Percentiles rank a stretch among this genome's conserved stretches.
These are phyloP conservation scores for Parelbella ahira DNA, from an alignment of 2,888 invertebrate species.

Conservation along the genomic window DNA sequence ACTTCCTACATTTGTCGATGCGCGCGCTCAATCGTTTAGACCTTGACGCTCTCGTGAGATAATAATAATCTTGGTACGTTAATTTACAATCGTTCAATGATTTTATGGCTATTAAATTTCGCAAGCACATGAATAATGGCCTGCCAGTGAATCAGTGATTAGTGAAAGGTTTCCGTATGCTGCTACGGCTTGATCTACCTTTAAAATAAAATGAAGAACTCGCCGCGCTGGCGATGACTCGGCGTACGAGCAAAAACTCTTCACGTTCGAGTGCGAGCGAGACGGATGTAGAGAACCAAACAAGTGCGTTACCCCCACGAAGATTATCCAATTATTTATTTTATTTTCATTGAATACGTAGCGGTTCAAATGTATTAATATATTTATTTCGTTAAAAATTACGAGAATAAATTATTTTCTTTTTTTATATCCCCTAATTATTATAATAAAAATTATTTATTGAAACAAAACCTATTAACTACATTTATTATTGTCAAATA, in stretches of 20 bases:
- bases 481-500: no score
- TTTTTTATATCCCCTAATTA: no score
- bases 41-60: slow-evolving; percentile 28
- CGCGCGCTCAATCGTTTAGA: slow-evolving; percentile 15
- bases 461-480: no score
- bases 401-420: no score
- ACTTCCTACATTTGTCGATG: slow-evolving; percentile 17
- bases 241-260: slow-evolving; percentile 57
- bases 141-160: slow-evolving; percentile 23
- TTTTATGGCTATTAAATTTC: slow-evolving; percentile 25
- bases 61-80: slow-evolving; percentile 14
- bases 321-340: slow-evolving; percentile 64
- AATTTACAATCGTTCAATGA: slow-evolving; percentile 11
- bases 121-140: slow-evolving; percentile 30
- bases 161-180: slow-evolving; percentile 62
- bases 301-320: slow-evolving; percentile 79
- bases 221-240: slow-evolving; percentile 63
- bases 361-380: no score
- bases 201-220: slow-evolving; percentile 60
- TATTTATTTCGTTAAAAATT: no score
- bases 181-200: slow-evolving; percentile 47
- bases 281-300: slow-evolving; percentile 55
- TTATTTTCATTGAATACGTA: slow-evolving; percentile 56
- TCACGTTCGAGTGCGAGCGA: slow-evolving; percentile 53
- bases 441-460: no score